Evolutionary conservation across 1,140 invertebrate genomes (phyloP).

Genomic region (Camponotus vicinus): DNA sequence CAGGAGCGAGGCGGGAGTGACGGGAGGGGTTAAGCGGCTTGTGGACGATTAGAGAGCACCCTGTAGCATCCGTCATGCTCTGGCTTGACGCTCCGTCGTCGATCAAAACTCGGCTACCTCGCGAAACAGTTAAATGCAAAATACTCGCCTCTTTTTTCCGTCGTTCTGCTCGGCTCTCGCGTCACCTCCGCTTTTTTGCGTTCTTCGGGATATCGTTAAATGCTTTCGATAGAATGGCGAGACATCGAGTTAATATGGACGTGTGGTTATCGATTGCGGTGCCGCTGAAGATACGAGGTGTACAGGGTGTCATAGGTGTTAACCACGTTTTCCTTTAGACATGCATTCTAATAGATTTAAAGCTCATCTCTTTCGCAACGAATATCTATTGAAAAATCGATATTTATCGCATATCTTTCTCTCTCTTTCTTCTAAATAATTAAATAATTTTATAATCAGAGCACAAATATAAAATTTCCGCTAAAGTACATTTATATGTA

Average conservation of each 20-base stretch:
- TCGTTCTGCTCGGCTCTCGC: neutral
- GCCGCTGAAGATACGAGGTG: neutral
- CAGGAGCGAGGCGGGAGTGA: constrained; percentile 14
- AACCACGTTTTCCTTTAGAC: constrained; percentile 7
- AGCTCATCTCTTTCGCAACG: neutral
- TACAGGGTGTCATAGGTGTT: neutral
- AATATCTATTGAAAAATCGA: neutral
- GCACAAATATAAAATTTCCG: neutral
- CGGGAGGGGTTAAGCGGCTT: constrained; percentile 78
- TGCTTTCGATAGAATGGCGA: constrained; percentile 25
- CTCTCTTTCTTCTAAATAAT: neutral
- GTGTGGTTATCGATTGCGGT: constrained; percentile 44
- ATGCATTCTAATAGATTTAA: neutral
- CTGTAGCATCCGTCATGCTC: constrained; percentile 67
- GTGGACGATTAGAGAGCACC: constrained; percentile 79
- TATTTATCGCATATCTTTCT: neutral
- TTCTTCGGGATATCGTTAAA: constrained; percentile 31
- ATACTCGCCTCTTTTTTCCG: constrained; percentile 24
- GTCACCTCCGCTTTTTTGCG: neutral
- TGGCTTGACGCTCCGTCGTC: constrained; percentile 73
- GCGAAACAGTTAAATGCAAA: constrained; percentile 70
- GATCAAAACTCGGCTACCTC: constrained; percentile 69
- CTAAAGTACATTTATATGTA: neutral
- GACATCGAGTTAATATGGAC: constrained; percentile 22
- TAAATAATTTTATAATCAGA: neutral